Percentiles rank a stretch among this genome's conserved stretches.
phyloP scores from a whole-genome alignment of 2,113 vertebrate species.

The Ammodytes dubius region DNA sequence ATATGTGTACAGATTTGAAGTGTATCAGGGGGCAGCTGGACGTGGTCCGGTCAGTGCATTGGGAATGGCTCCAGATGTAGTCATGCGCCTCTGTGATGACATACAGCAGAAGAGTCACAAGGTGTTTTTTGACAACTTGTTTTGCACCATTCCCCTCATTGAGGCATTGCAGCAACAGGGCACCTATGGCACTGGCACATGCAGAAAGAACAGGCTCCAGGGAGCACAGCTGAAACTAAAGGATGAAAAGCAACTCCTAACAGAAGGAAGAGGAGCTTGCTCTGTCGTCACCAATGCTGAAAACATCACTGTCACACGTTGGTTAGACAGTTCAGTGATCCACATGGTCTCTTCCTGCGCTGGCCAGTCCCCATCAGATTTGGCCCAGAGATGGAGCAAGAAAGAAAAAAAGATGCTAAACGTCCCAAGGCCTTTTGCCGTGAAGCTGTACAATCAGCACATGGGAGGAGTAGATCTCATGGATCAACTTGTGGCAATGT shows the following conservation, averaged over 20 bases:
- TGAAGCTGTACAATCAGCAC: conserved; percentile 3
- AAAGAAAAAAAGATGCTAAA: conserved; percentile 8
- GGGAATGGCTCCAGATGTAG: background rate
- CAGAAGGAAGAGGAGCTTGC: conserved; percentile 4
- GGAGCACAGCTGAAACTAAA: background rate
- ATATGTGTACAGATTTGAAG: conserved; percentile 4
- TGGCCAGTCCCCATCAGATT: background rate
- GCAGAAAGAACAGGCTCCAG: background rate
- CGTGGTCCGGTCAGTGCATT: background rate
- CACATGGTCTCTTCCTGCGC: conserved; percentile 5
- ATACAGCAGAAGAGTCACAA: background rate
- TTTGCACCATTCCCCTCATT: background rate
- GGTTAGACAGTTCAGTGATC: conserved; percentile 14
- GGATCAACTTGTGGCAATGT: conserved; percentile 1
- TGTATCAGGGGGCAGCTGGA: background rate
- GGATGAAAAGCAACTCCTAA: background rate
- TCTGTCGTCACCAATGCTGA: background rate
- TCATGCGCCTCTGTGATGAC: background rate
- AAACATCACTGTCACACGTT: conserved; percentile 24
- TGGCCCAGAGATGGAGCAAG: background rate
- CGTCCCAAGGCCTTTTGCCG: background rate
- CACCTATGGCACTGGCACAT: background rate
- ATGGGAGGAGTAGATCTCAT: conserved; percentile 21
- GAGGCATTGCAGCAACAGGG: background rate
- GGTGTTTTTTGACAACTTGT: background rate